These are phyloP conservation scores for Hypomesus transpacificus DNA, from an alignment of 2,113 vertebrate species.

Conservation along the genomic window DNA sequence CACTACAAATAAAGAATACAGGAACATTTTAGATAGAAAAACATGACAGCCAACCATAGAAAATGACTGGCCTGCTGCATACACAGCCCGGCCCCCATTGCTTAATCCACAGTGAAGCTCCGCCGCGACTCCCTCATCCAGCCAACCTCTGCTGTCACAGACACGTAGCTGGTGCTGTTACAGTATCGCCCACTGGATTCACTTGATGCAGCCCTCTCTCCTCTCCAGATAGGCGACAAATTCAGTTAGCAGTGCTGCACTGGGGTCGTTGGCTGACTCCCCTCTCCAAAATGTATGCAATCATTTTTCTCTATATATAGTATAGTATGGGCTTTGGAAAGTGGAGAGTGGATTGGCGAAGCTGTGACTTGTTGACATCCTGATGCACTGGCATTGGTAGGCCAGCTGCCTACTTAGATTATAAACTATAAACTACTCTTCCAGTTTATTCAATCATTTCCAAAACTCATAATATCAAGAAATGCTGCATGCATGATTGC, in stretches of 20 bases:
- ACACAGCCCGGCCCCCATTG: neutral
- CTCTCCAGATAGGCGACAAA: slow-evolving; percentile 5
- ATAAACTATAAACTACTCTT: no score
- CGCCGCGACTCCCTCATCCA: neutral
- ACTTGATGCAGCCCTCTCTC: slow-evolving; percentile 2
- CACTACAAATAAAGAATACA: no score
- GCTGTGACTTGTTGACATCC: neutral
- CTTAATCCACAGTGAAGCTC: slow-evolving; percentile 5
- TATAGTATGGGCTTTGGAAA: no score
- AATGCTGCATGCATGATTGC: neutral
- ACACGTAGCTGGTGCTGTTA: slow-evolving; percentile 1
- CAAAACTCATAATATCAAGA: neutral
- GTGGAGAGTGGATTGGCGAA: neutral
- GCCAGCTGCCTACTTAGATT: no score
- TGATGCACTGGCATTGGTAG: neutral
- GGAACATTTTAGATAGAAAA: no score
- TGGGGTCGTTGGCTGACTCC: slow-evolving; percentile 13
- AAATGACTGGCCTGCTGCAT: no score
- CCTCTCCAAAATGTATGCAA: no score
- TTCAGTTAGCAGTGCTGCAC: neutral
- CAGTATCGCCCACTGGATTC: slow-evolving; percentile 7
- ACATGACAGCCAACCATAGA: no score
- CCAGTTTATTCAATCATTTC: neutral
- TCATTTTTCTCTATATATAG: no score
- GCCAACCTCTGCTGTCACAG: neutral